A percentile compares a stretch with the other conserved stretches of the same genome.
phyloP scores from a whole-genome alignment of 2,113 vertebrate species.

The Baryphthengus martii region DNA sequence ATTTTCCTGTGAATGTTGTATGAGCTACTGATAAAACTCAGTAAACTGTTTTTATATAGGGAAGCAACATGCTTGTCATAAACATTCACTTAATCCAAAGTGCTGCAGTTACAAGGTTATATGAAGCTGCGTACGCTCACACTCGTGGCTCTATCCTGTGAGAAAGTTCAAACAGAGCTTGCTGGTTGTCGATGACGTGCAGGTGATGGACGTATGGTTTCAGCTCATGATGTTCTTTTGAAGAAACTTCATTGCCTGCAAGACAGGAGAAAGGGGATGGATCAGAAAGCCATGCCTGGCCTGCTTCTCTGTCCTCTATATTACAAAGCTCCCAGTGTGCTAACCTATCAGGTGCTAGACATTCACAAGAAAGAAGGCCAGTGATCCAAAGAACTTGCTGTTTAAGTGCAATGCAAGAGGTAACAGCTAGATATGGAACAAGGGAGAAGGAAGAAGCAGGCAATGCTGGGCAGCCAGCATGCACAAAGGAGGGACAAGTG shows the following conservation, averaged over 20 bases:
- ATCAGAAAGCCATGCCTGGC: neutral
- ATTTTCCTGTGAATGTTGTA: slow-evolving; percentile 26
- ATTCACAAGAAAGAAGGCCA: neutral
- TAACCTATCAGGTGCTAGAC: neutral
- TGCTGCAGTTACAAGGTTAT: slow-evolving; percentile 47
- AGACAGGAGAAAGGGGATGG: slow-evolving; percentile 31
- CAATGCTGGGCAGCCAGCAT: neutral
- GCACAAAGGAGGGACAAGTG: neutral
- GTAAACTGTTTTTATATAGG: slow-evolving; percentile 67
- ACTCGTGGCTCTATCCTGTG: slow-evolving; percentile 91
- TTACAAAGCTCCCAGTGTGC: neutral
- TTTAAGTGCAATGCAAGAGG: neutral
- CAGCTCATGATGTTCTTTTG: slow-evolving; percentile 89
- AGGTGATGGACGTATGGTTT: slow-evolving; percentile 86
- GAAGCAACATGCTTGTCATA: slow-evolving; percentile 70
- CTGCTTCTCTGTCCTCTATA: neutral
- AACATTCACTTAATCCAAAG: slow-evolving; percentile 65
- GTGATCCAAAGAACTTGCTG: neutral
- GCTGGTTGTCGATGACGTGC: slow-evolving; percentile 95
- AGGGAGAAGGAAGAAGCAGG: neutral
- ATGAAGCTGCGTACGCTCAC: slow-evolving; percentile 53
- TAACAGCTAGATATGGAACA: neutral
- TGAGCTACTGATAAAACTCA: slow-evolving; percentile 83
- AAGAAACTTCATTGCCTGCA: slow-evolving; percentile 81
- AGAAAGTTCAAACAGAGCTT: slow-evolving; percentile 94